These are phyloP conservation scores for Minunthozetes semirufus DNA, from an alignment of 2,888 invertebrate species.

Conservation along the genomic window DNA sequence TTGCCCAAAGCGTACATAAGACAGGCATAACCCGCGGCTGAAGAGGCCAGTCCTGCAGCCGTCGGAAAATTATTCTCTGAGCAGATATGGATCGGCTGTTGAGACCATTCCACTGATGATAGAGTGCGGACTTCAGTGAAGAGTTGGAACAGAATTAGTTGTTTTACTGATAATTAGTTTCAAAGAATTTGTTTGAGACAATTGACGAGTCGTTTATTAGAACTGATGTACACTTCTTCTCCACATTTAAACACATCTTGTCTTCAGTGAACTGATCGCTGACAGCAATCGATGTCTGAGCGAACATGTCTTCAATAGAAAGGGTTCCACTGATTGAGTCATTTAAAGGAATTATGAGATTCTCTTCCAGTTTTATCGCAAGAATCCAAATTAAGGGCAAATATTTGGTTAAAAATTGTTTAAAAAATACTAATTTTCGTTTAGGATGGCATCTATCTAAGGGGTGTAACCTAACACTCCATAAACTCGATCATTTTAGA, in stretches of 20 bases:
- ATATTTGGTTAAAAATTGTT: not conserved
- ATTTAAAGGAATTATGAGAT: constrained; percentile 85
- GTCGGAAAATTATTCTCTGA: constrained; percentile 97
- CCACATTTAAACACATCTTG: constrained; percentile 85
- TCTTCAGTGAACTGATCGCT: constrained; percentile 65
- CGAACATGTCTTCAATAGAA: constrained; percentile 71
- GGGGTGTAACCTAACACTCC: too few relatives aligned
- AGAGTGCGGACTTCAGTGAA: constrained; percentile 13
- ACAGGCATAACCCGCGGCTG: constrained; percentile 96
- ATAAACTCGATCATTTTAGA: too few relatives aligned
- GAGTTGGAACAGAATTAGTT: not conserved
- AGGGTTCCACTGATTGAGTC: constrained; percentile 92
- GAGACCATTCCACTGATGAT: constrained; percentile 37
- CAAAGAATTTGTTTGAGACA: constrained; percentile 62
- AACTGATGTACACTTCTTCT: constrained; percentile 47
- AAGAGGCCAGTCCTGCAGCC: constrained; percentile 94
- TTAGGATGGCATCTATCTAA: too few relatives aligned
- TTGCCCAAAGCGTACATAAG: constrained; percentile 69
- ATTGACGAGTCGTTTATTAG: constrained; percentile 63
- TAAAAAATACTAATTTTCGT: constrained; percentile 63
- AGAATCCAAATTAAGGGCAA: not conserved
- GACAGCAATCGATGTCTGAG: constrained; percentile 78
- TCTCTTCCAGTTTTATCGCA: constrained; percentile 65
- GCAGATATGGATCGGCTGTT: constrained; percentile 71
- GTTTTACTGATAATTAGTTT: not conserved